Evolutionary conservation across 2,888 invertebrate genomes (phyloP), one percentile per base, ranked within the genome.

Genomic region (Cosmia pyralina): DNA sequence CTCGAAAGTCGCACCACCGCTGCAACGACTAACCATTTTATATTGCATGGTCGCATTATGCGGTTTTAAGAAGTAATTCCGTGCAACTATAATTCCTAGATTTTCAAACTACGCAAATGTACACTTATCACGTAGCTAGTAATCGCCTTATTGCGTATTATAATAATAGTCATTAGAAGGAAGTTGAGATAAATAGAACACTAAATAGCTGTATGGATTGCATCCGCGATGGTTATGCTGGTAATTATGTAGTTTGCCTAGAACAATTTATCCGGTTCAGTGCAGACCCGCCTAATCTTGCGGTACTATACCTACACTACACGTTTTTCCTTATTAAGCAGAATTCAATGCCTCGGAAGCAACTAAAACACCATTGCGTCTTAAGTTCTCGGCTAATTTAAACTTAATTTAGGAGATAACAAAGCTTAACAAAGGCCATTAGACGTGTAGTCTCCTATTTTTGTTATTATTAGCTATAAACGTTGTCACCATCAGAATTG

Each of bases 231-330:
- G 75, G 86, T 87, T 88, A 87, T 86, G 79, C 85, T 59, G 57
- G 79, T 72, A 88, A 90, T 92, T 89, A 91, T 75, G 83, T 87
- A 84, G 82, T 87, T 90, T 86, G 82, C 86, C 80, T 77, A 68
- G 62, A 80, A 81, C 68, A 64, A 77, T 77, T 80, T 82, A 74
- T 76, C 73, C 69, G 65, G 77, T 58, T 75, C 73, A 72, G 34
- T 59, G 50, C 41, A 64, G 57, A 55, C 59, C 57, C 15, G 59
- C 72, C 70, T 86, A 76, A 85, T 78, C 59, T 71, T 65, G 59
- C 38, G 8, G 58, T 64, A 66, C 63, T 38, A 64, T 67, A 75
- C 13, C 34, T 53, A 53, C n/a, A n/a, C 28, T 4, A 53, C 53
- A 44, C 10, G 65, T 75, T 85, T 84, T 75, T 72, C 78, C 83